Conservation (phyloP, 2,888 invertebrate species). For the Chrysina gloriosa region DNA sequence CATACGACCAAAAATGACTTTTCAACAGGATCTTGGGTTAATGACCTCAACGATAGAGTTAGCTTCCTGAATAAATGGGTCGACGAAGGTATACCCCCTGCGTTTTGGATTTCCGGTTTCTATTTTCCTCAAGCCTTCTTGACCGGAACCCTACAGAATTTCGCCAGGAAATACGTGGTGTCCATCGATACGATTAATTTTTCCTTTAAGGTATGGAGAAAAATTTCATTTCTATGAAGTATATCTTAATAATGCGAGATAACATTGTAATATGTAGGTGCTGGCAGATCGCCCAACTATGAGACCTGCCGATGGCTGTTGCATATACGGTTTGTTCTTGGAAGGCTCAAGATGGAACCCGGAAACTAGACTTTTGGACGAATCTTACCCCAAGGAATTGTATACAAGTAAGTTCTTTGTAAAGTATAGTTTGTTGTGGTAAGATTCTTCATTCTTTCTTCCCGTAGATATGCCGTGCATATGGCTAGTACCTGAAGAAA, state of each 20-base stretch:
- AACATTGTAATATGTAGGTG: constrained; percentile 61
- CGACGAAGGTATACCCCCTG: constrained; percentile 74
- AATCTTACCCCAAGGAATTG: constrained; percentile 76
- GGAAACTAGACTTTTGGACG: constrained; percentile 68
- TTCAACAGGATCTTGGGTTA: constrained; percentile 73
- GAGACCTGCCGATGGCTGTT: constrained; percentile 72
- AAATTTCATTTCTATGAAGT: not conserved
- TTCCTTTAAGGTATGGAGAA: constrained; percentile 68
- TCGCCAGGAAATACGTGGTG: constrained; percentile 79
- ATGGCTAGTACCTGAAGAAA: constrained; percentile 76
- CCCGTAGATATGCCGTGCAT: constrained; percentile 75
- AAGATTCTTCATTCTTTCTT: constrained; percentile 2
- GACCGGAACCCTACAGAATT: constrained; percentile 86
- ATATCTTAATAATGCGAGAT: not conserved
- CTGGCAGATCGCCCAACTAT: constrained; percentile 64
- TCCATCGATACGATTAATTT: constrained; percentile 80
- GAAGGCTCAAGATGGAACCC: constrained; percentile 84
- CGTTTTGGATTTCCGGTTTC: constrained; percentile 88
- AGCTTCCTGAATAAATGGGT: constrained; percentile 76
- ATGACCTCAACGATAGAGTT: constrained; percentile 73
- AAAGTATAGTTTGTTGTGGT: not conserved
- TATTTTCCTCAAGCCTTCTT: constrained; percentile 89
- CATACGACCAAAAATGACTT: not conserved
- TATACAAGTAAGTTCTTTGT: constrained; percentile 69
- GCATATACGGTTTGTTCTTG: constrained; percentile 75